A percentile compares a stretch with the other conserved stretches of the same genome.
Evolutionary conservation across 2,797 vertebrate genomes (phyloP).

Genomic region (Poecilia picta): DNA sequence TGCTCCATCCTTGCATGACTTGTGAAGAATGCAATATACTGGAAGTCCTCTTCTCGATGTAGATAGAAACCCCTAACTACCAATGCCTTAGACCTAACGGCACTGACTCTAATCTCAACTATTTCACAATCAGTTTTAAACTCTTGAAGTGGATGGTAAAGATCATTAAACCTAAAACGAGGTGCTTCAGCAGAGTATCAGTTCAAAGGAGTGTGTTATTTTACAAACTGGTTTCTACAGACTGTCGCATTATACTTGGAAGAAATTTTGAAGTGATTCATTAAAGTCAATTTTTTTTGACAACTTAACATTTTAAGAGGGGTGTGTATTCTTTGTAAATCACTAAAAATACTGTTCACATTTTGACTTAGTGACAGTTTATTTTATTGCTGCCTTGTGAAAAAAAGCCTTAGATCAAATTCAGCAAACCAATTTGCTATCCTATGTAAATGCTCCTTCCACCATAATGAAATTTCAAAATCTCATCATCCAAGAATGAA

Average conservation of each 20-base stretch:
- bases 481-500: background rate
- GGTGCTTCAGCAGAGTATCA: background rate
- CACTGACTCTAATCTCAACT: background rate
- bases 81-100: background rate
- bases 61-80: background rate
- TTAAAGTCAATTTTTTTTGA: background rate
- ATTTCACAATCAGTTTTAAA: background rate
- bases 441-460: background rate
- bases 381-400: background rate
- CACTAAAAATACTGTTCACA: background rate
- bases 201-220: background rate
- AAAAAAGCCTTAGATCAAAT: background rate
- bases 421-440: background rate
- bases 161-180: background rate
- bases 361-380: background rate
- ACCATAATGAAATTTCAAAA: background rate
- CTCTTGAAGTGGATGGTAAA: background rate
- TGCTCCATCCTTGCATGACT: background rate
- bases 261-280: background rate
- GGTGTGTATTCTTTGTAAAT: background rate
- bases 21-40: background rate
- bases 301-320: background rate
- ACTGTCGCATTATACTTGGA: background rate
- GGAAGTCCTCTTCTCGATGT: background rate
- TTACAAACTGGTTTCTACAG: background rate